These are phyloP conservation scores for Terrapene triunguis DNA, from an alignment of 2,113 vertebrate genomes.

Conservation along the genomic window DNA sequence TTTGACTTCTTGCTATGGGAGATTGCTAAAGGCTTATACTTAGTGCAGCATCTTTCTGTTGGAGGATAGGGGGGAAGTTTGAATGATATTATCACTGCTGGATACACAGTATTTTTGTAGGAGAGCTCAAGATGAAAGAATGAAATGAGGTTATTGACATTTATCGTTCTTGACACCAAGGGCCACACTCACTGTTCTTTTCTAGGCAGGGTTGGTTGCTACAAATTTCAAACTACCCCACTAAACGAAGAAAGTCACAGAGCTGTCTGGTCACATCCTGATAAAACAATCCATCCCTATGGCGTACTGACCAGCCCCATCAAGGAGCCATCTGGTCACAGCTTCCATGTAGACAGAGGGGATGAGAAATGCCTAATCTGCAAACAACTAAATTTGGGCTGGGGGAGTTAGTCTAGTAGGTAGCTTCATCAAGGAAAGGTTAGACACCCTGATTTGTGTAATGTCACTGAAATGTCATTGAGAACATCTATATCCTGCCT, in stretches of 20 bases:
- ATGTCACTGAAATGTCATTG: rapidly evolving
- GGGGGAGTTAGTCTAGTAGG: neutral
- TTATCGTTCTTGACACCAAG: neutral
- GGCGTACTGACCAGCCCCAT: rapidly evolving
- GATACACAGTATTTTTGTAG: neutral
- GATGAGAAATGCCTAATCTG: neutral
- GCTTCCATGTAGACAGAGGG: neutral
- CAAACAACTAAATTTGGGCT: neutral
- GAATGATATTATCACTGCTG: slow-evolving; percentile 3
- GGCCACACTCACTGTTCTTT: slow-evolving; percentile 1
- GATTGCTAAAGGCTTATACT: slow-evolving; percentile 31
- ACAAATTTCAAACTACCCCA: neutral
- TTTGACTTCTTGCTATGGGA: neutral
- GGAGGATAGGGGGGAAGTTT: slow-evolving; percentile 31
- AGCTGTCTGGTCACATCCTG: rapidly evolving
- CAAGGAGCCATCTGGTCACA: rapidly evolving
- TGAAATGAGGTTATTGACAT: slow-evolving; percentile 1
- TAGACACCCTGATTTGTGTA: rapidly evolving
- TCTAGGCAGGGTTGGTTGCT: neutral
- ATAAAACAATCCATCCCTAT: rapidly evolving
- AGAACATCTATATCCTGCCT: neutral
- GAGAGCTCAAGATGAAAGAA: slow-evolving; percentile 50
- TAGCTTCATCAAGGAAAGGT: rapidly evolving
- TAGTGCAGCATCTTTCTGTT: neutral
- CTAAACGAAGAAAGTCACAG: rapidly evolving